These are phyloP conservation scores for Drosophila bocki DNA, from an alignment of 1,140 invertebrate species.

Conservation along the genomic window DNA sequence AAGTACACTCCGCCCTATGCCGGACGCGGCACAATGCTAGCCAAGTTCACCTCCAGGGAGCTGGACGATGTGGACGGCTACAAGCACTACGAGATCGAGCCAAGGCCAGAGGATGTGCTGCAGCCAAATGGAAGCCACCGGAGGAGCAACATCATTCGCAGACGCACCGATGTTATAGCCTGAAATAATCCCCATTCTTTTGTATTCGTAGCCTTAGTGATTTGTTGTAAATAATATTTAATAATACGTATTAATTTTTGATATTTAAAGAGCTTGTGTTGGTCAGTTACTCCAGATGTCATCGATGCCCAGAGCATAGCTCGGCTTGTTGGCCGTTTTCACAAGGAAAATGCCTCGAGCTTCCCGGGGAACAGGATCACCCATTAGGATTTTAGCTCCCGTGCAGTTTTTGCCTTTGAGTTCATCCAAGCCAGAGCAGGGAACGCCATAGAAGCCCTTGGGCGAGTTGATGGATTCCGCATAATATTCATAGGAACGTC, in stretches of 20 bases:
- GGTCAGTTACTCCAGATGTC: slow-evolving; percentile 25
- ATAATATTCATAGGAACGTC: slow-evolving; percentile 89
- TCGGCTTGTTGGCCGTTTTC: slow-evolving; percentile 86
- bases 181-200: slow-evolving; percentile 42
- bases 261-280: background rate
- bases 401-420: slow-evolving; percentile 87
- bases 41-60: slow-evolving; percentile 93
- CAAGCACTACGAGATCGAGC: slow-evolving; percentile 87
- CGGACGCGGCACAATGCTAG: slow-evolving; percentile 91
- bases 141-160: slow-evolving; percentile 68
- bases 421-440: slow-evolving; percentile 87
- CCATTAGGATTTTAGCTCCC: slow-evolving; percentile 86
- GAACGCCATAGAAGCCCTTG: slow-evolving; percentile 86
- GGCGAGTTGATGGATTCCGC: slow-evolving; percentile 88
- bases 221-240: slow-evolving; percentile 49
- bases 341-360: slow-evolving; percentile 88
- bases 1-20: slow-evolving; percentile 89
- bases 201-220: slow-evolving; percentile 59
- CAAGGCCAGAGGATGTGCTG: slow-evolving; percentile 76
- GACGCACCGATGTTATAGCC: slow-evolving; percentile 80
- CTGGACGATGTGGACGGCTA: slow-evolving; percentile 94
- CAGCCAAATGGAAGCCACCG: slow-evolving; percentile 63
- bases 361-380: slow-evolving; percentile 86
- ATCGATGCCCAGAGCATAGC: slow-evolving; percentile 86
- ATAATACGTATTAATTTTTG: slow-evolving; percentile 10